Conservation (phyloP, 1,140 invertebrate genomes). For the Akabosia matsudoensis region DNA sequence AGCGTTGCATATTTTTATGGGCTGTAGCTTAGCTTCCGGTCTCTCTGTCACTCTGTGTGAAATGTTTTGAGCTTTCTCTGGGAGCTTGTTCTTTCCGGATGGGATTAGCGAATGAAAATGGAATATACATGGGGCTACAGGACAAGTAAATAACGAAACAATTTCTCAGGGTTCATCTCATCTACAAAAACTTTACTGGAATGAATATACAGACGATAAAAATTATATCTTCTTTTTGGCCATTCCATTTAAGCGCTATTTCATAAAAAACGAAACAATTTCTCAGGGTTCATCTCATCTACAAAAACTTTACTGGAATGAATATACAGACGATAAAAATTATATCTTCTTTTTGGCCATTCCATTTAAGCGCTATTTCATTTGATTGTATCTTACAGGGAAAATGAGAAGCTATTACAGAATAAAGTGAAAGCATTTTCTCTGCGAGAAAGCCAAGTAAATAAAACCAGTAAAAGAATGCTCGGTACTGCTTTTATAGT, state of each 20-base stretch:
- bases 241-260: background rate
- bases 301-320: background rate
- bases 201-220: background rate
- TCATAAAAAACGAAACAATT: background rate
- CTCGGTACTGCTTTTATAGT: too few species aligned
- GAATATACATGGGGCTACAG: too few species aligned
- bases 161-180: background rate
- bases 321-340: background rate
- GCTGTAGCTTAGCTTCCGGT: background rate
- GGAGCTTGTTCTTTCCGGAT: too few species aligned
- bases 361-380: background rate
- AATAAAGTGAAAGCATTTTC: too few species aligned
- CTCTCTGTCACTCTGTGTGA: constrained; percentile 7
- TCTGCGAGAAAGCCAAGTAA: too few species aligned
- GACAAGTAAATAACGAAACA: too few species aligned
- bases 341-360: background rate
- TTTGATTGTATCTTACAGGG: too few species aligned
- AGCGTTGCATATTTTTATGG: background rate
- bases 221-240: background rate
- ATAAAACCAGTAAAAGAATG: too few species aligned
- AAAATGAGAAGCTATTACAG: too few species aligned
- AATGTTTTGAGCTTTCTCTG: constrained; percentile 8
- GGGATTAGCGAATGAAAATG: too few species aligned
- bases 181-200: background rate
- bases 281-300: background rate